These are phyloP conservation scores for Bufo bufo DNA, from an alignment of 2,113 vertebrate species.

Conservation along the genomic window DNA sequence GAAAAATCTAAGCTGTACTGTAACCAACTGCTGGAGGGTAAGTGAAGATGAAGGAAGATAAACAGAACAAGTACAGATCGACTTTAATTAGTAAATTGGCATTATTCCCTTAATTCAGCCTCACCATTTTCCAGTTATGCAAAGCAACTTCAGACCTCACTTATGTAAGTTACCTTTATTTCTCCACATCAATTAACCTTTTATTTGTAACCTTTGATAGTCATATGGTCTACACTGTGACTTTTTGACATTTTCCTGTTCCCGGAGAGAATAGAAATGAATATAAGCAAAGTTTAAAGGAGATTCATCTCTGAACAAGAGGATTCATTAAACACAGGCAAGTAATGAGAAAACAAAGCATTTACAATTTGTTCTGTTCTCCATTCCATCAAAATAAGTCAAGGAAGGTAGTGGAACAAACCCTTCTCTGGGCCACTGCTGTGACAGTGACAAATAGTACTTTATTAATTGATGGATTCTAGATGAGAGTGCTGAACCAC, in stretches of 20 bases:
- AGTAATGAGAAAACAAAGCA: constrained; percentile 40
- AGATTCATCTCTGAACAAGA: background rate
- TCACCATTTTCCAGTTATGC: background rate
- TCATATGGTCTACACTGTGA: background rate
- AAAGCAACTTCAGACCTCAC: background rate
- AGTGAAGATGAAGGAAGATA: background rate
- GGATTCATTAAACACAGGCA: background rate
- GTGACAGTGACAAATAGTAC: constrained; percentile 44
- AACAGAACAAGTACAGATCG: background rate
- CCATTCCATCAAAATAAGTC: constrained; percentile 4
- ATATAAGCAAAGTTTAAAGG: background rate
- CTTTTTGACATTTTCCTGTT: constrained; percentile 6
- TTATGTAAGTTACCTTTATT: constrained; percentile 7
- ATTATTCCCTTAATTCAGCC: background rate
- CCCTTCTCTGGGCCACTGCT: background rate
- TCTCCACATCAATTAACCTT: constrained; percentile 22
- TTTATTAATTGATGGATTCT: constrained; percentile 45
- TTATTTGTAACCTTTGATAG: constrained; percentile 22
- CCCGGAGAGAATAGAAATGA: background rate
- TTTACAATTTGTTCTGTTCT: constrained; percentile 21
- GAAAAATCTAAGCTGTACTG: background rate
- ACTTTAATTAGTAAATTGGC: constrained; percentile 18
- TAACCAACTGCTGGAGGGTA: background rate
- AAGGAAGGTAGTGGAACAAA: background rate
- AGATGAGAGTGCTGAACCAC: constrained; percentile 42